Percentiles rank a stretch among this genome's conserved stretches.
Evolutionary conservation across 1,140 invertebrate genomes (phyloP).

Genomic region (Sipha flava): DNA sequence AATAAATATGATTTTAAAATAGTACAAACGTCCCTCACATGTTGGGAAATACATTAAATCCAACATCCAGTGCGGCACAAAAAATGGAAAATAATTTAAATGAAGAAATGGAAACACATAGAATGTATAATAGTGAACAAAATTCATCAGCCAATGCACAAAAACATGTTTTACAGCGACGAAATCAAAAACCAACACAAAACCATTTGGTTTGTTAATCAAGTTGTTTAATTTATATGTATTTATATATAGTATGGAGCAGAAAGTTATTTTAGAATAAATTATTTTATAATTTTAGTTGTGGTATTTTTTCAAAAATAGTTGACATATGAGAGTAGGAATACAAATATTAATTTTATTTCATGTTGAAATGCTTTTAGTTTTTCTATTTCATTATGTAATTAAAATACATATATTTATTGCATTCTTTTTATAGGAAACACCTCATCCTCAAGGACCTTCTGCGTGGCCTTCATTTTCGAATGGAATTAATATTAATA

Average conservation of each 20-base stretch:
- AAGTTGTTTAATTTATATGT: background rate
- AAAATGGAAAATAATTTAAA: slow-evolving; percentile 76
- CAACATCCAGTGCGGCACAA: slow-evolving; percentile 71
- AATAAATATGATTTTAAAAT: slow-evolving; percentile 47
- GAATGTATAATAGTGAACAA: slow-evolving; percentile 38
- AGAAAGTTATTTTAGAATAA: too few relatives aligned
- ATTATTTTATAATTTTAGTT: too few relatives aligned
- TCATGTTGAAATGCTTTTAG: too few relatives aligned
- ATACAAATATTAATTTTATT: too few relatives aligned
- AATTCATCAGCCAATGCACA: background rate
- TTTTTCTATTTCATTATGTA: too few relatives aligned
- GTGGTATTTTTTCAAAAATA: too few relatives aligned
- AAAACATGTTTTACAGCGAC: background rate
- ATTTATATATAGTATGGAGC: background rate
- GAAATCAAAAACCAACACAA: background rate
- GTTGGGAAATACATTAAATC: slow-evolving; percentile 79
- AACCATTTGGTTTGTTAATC: background rate
- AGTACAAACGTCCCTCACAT: slow-evolving; percentile 66
- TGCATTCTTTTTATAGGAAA: background rate
- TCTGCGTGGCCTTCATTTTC: background rate
- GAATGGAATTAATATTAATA: slow-evolving; percentile 8
- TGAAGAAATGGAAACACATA: slow-evolving; percentile 74
- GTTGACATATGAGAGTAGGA: too few relatives aligned
- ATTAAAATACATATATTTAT: too few relatives aligned
- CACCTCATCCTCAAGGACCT: background rate